Evolutionary conservation across 1,140 invertebrate genomes (phyloP), one percentile per base, ranked within the genome.

Genomic region (Lanistes nyassanus): DNA sequence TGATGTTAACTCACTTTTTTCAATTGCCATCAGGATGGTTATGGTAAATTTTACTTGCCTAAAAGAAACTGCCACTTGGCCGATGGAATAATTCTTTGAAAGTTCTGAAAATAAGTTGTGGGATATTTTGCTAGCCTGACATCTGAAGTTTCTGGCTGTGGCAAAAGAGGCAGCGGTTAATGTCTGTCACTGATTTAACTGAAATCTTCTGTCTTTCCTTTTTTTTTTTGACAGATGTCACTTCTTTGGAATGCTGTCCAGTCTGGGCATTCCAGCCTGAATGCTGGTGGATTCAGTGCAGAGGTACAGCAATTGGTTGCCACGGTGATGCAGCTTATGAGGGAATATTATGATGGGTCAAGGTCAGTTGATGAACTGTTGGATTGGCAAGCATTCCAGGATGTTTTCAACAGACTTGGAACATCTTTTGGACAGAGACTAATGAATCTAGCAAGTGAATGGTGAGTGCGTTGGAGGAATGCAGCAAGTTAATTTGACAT

Each of bases 311-410:
- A 70, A 9, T n/a, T 73, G 2, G 64, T 80, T 13, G 51, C 31
- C 31, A 51, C 77, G 34, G 39, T 77, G 29, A 65, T 29, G 9
- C 64, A 47, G 36, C n/a, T 76, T 31, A 56, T 75, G 3, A 5
- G 39, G 19, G 42, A 71, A 23, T 75, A 74, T 26, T 34, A 55
- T 51, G 53, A 74, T 26, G 75, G 78, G 1, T 62, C 34, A 16
- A 26, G 69, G 36, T 70, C 71, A 53, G 29, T 64, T 6, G n/a
- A 66, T 0, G 67, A 77, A 42, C 47, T 80, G 16, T n/a, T 80
- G 29, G 72, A 80, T 65, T 60, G 69, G 42, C 16, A 51, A 13
- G 55, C 65, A 11, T 77, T 80, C 68, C 34, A 77, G 26, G 60
- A 64, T 23, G 62, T 77, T 11, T 62, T 80, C 16, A 58, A 74